Percentiles rank a stretch among this genome's conserved stretches.
These are phyloP conservation scores for Rhamphomyia laevipes DNA, from an alignment of 2,888 invertebrate genomes.

Conservation along the genomic window DNA sequence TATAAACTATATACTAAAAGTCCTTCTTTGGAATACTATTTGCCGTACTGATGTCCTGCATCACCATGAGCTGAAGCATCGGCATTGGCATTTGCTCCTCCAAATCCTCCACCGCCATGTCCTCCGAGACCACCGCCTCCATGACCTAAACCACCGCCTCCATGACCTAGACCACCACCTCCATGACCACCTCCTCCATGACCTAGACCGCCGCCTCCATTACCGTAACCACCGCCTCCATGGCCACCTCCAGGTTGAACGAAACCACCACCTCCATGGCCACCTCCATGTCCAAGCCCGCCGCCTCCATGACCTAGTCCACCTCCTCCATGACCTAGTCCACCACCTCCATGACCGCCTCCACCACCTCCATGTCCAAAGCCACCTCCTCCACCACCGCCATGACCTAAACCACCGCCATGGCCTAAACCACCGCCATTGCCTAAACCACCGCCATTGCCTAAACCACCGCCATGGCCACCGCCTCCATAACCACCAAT, in stretches of 20 bases:
- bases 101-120: slow-evolving; percentile 1
- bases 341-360: background rate
- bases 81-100: background rate
- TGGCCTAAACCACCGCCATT: background rate
- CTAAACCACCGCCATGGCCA: background rate
- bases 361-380: background rate
- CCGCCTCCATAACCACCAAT: background rate
- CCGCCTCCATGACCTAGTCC: background rate
- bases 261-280: slow-evolving; percentile 4
- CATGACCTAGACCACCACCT: background rate
- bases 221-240: background rate
- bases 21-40: background rate
- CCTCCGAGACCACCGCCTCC: slow-evolving; percentile 1
- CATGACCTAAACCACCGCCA: background rate
- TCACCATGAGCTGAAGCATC: slow-evolving; percentile 1
- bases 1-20: background rate
- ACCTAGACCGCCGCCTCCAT: slow-evolving; percentile 3
- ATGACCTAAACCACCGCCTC: background rate
- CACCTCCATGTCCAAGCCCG: slow-evolving; percentile 5
- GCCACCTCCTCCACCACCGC: background rate
- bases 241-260: slow-evolving; percentile 4
- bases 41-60: background rate
- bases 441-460: background rate
- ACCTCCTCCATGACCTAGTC: background rate
- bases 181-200: background rate